Evolutionary conservation across 2,888 invertebrate genomes (phyloP).

Genomic region (Amphimallon solstitiale): DNA sequence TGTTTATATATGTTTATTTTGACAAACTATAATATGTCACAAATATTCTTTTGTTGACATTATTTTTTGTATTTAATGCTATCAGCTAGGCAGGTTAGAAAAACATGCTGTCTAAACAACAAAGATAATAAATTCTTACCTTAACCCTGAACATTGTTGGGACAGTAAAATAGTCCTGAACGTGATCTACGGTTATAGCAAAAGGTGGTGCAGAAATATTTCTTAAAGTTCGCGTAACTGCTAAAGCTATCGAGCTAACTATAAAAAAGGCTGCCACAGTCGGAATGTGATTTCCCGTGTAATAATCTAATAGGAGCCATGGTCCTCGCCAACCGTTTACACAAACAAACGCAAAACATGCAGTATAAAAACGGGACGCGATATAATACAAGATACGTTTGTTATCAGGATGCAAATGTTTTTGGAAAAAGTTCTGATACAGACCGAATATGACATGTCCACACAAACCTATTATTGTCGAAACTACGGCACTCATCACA

Average conservation of each 20-base stretch:
- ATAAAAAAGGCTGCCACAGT: constrained; percentile 73
- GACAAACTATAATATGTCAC: too few relatives aligned
- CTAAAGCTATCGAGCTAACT: constrained; percentile 75
- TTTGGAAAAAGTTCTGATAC: constrained; percentile 71
- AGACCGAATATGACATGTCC: constrained; percentile 78
- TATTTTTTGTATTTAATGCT: too few relatives aligned
- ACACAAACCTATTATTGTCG: constrained; percentile 75
- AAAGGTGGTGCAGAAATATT: constrained; percentile 88
- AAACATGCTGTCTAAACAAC: too few relatives aligned
- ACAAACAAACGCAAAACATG: constrained; percentile 80
- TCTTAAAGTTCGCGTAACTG: constrained; percentile 75
- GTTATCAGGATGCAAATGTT: constrained; percentile 73
- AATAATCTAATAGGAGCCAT: constrained; percentile 80
- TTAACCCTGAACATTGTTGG: constrained; percentile 84
- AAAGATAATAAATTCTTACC: constrained; percentile 69
- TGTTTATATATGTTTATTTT: too few relatives aligned
- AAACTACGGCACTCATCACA: constrained; percentile 72
- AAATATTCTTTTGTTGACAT: too few relatives aligned
- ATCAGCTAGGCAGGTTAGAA: too few relatives aligned
- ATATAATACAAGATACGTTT: constrained; percentile 75
- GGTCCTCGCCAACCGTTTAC: constrained; percentile 90
- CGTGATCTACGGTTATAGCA: constrained; percentile 78
- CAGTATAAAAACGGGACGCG: constrained; percentile 78
- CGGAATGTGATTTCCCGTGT: constrained; percentile 71
- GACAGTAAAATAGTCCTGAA: constrained; percentile 83